A percentile compares a stretch with the other conserved stretches of the same genome.
phyloP scores from a whole-genome alignment of 1,140 invertebrate species.

The Leptestheria dahalacensis region DNA sequence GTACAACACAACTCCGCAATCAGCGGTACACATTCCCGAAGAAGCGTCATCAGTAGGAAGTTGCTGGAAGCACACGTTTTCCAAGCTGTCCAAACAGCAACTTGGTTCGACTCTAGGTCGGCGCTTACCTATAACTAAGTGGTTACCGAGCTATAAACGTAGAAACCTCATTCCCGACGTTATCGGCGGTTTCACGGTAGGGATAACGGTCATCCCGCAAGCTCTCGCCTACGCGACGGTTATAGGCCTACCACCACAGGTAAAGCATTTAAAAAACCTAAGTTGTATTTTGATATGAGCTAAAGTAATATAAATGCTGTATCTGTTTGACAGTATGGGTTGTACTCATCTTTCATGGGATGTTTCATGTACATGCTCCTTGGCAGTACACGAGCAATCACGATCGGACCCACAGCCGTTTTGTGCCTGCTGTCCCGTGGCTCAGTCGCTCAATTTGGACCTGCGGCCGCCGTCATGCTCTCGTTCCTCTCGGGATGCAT shows the following conservation, averaged over 20 bases:
- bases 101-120: constrained; percentile 1
- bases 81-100: too few species aligned
- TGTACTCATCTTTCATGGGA: constrained; percentile 84
- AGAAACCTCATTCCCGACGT: constrained; percentile 44
- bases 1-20: too few species aligned
- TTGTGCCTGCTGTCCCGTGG: constrained; percentile 62
- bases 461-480: constrained; percentile 62
- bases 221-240: constrained; percentile 71
- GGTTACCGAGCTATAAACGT: constrained; percentile 47
- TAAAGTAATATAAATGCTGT: too few species aligned
- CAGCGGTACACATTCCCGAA: too few species aligned
- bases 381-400: constrained; percentile 80
- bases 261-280: too few species aligned
- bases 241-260: constrained; percentile 63
- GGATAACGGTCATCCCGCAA: constrained; percentile 75
- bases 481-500: constrained; percentile 62
- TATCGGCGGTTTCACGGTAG: constrained; percentile 74
- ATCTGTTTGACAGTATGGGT: constrained; percentile 62
- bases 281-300: too few species aligned
- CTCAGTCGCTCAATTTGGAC: constrained; percentile 34
- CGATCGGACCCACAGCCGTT: constrained; percentile 73
- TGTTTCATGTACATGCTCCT: constrained; percentile 77
- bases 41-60: too few species aligned
- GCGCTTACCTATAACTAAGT: constrained; percentile 42
- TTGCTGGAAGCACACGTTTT: too few species aligned